Evolutionary conservation across 2,797 vertebrate species (phyloP).

Genomic region (Paramormyrops hopkinsi): DNA sequence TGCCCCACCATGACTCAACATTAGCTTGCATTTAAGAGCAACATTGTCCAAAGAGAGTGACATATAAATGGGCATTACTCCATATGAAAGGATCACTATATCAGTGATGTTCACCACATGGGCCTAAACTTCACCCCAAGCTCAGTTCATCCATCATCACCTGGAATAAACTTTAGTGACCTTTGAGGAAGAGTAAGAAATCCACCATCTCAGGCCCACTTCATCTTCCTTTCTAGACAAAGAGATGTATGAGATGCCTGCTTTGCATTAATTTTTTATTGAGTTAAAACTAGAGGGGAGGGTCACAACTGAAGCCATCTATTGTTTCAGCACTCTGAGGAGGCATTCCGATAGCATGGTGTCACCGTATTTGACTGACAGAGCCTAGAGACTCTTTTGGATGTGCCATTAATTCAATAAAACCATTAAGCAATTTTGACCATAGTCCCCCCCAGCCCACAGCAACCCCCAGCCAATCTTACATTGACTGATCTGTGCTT

Average conservation of each 20-base stretch:
- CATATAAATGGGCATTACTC: background rate
- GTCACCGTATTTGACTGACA: constrained; percentile 35
- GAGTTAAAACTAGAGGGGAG: constrained; percentile 54
- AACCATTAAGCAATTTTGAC: constrained; percentile 47
- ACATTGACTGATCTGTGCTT: constrained; percentile 55
- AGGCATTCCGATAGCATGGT: constrained; percentile 48
- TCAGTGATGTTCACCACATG: background rate
- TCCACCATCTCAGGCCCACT: background rate
- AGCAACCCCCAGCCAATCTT: constrained; percentile 25
- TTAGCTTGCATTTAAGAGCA: background rate
- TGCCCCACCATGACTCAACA: background rate
- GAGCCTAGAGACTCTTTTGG: constrained; percentile 42
- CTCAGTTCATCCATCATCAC: constrained; percentile 23
- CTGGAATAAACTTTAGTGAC: constrained; percentile 34
- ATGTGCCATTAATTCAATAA: constrained; percentile 63
- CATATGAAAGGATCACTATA: background rate
- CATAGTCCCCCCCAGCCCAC: constrained; percentile 25
- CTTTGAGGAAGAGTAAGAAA: background rate
- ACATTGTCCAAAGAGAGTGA: background rate
- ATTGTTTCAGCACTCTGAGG: constrained; percentile 53
- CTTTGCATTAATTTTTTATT: constrained; percentile 70
- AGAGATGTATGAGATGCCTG: constrained; percentile 51
- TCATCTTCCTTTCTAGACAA: constrained; percentile 34
- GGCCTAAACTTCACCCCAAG: constrained; percentile 14
- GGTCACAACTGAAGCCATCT: constrained; percentile 57